Evolutionary conservation across 2,797 vertebrate genomes (phyloP).

Genomic region (Eutrigla gurnardus): DNA sequence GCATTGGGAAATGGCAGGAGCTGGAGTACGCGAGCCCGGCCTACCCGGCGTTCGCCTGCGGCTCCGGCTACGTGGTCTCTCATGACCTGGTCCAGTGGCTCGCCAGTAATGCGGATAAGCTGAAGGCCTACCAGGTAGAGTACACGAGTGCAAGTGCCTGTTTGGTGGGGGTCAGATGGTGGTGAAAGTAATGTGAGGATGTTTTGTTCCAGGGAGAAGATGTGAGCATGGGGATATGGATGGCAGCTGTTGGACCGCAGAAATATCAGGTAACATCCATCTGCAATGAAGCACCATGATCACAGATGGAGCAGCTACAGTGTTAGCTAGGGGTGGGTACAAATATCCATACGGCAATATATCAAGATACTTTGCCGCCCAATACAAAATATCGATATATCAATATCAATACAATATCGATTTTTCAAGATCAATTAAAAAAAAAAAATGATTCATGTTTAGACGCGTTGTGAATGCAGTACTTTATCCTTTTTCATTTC

Average conservation of each 20-base stretch:
- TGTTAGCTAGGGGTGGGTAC: no score
- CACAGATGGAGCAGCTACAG: background rate
- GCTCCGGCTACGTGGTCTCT: constrained; percentile 95
- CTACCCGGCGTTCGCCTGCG: constrained; percentile 97
- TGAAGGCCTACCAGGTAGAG: constrained; percentile 96
- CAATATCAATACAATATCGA: no score
- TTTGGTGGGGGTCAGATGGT: no score
- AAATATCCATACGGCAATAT: no score
- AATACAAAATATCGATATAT: no score
- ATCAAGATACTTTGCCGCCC: no score
- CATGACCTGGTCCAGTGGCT: constrained; percentile 94
- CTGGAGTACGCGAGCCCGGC: constrained; percentile 95
- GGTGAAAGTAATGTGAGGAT: constrained; percentile 11
- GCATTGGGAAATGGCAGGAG: constrained; percentile 98
- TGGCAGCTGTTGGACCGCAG: constrained; percentile 95
- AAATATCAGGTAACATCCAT: constrained; percentile 88
- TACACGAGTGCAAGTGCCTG: background rate
- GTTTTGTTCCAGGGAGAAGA: constrained; percentile 91
- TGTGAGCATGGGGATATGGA: constrained; percentile 99
- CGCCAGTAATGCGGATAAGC: constrained; percentile 88
- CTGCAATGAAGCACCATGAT: background rate
- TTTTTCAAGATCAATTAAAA: no score
- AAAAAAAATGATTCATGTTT: no score
- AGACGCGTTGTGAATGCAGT: no score
- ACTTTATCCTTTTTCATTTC: no score